phyloP scores from a whole-genome alignment of 1,140 invertebrate species.

The Microplitis mediator region DNA sequence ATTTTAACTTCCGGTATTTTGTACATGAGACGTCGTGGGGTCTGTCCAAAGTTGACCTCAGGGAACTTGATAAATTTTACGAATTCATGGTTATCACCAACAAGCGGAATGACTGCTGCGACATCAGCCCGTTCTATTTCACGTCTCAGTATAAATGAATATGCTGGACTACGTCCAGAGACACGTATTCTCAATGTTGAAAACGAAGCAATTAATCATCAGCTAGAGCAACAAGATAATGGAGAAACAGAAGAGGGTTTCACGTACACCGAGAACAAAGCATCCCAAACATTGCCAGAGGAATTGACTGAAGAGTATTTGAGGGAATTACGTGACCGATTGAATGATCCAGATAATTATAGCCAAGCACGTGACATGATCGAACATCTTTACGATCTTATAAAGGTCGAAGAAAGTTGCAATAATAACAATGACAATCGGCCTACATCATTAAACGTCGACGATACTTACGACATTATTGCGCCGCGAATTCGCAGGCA shows the following conservation, averaged over 20 bases:
- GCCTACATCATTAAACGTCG: conserved; percentile 41
- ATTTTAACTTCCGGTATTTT: conserved; percentile 61
- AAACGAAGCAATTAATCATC: conserved; percentile 40
- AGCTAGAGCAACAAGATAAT: too few species aligned
- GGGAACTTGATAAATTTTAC: conserved; percentile 47
- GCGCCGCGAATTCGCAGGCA: conserved; percentile 56
- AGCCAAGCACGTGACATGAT: conserved; percentile 78
- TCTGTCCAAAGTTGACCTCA: conserved; percentile 58
- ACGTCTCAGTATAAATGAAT: conserved; percentile 68
- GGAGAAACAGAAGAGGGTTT: conserved; percentile 54
- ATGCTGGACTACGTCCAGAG: conserved; percentile 66
- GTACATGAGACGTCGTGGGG: conserved; percentile 65
- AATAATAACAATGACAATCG: conserved; percentile 66
- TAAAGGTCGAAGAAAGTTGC: conserved; percentile 75
- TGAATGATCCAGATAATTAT: conserved; percentile 76
- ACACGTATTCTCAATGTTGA: conserved; percentile 50
- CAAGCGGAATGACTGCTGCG: conserved; percentile 55
- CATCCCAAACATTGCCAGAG: conserved; percentile 74
- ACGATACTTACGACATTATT: conserved; percentile 68
- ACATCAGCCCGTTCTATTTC: conserved; percentile 67
- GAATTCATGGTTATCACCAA: conserved; percentile 52
- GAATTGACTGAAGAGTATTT: conserved; percentile 77
- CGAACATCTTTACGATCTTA: conserved; percentile 78
- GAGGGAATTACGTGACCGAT: conserved; percentile 69
- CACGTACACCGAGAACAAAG: conserved; percentile 68